Evolutionary conservation across 2,113 vertebrate species (phyloP), one percentile per base, ranked within the genome.

Genomic region (Tetrax tetrax): DNA sequence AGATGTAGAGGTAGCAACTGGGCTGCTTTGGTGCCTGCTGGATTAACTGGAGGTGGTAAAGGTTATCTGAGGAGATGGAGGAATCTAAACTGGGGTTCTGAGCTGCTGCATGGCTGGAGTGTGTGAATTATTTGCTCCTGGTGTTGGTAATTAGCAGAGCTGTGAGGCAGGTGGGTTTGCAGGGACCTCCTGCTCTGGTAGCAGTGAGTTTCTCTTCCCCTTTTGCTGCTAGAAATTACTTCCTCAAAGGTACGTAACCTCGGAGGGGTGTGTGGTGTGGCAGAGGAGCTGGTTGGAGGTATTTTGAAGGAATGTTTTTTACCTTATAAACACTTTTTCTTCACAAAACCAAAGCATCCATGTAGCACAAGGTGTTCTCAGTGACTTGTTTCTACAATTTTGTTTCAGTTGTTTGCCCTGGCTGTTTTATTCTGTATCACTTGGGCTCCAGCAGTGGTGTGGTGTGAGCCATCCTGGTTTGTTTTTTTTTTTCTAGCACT

Each of bases 251-350:
- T 61, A 5, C 19, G 2, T 51, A 3, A 12, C 7, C 19, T 53
- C 0, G 1, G 4, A 12, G 29, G 43, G 8, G 29, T 3, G 18
- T 15, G 12, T 5, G 23, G 6, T 31, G 31, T 31, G 28, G 47
- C 7, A 33, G 50, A 57, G 29, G 11, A 86, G 4, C 6, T 65
- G 23, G 14, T 0, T 77, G 19, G 27, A 69, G 29, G 10, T 18
- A 7, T 31, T 71, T 64, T 59, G 29, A 35, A 87, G 37, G 33
- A 27, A 38, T 31, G 5, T 0, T 2, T 76, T 50, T 61, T 61
- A 45, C 7, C 4, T 35, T 43, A 13, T 12, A 28, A 68, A 12
- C 3, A 8, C 5, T 28, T 9, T 5, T 4, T 19, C 41, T 48
- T 51, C 23, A 53, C 20, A 65, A 63, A 35, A 33, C 22, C 8